A percentile compares a stretch with the other conserved stretches of the same genome.
Conservation (phyloP, 2,888 invertebrate genomes). For the Polydrusus cervinus region DNA sequence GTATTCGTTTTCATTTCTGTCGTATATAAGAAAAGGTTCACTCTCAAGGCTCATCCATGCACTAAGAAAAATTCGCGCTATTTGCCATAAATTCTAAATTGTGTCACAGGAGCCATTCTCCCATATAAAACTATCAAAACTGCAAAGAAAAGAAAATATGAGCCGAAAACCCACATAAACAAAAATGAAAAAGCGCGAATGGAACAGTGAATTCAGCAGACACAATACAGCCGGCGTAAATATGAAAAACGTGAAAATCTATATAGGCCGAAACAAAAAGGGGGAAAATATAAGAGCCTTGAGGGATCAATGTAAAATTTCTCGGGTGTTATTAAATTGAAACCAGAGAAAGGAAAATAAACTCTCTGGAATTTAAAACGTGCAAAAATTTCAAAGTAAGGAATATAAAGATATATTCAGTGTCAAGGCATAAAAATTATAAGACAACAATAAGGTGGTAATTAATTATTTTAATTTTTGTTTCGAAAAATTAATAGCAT, state of each 20-base stretch:
- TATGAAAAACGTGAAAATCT: constrained; percentile 42
- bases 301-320: constrained; percentile 51
- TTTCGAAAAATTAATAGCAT: neutral
- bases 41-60: constrained; percentile 23
- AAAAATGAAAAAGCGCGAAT: constrained; percentile 50
- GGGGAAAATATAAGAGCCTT: constrained; percentile 38
- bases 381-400: constrained; percentile 40
- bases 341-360: constrained; percentile 49
- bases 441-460: constrained; percentile 23
- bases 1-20: constrained; percentile 3
- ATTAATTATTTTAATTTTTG: constrained; percentile 2
- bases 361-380: constrained; percentile 48
- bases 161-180: constrained; percentile 47
- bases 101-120: constrained; percentile 46
- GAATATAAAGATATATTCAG: constrained; percentile 20
- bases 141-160: constrained; percentile 47
- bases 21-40: constrained; percentile 21
- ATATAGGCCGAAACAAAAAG: constrained; percentile 39
- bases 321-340: constrained; percentile 50
- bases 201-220: constrained; percentile 38
- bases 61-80: constrained; percentile 38
- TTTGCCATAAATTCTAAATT: constrained; percentile 49
- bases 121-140: constrained; percentile 49
- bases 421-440: constrained; percentile 15
- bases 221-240: constrained; percentile 35